phyloP scores from a whole-genome alignment of 2,888 invertebrate genomes.

The Drosophila atripex region DNA sequence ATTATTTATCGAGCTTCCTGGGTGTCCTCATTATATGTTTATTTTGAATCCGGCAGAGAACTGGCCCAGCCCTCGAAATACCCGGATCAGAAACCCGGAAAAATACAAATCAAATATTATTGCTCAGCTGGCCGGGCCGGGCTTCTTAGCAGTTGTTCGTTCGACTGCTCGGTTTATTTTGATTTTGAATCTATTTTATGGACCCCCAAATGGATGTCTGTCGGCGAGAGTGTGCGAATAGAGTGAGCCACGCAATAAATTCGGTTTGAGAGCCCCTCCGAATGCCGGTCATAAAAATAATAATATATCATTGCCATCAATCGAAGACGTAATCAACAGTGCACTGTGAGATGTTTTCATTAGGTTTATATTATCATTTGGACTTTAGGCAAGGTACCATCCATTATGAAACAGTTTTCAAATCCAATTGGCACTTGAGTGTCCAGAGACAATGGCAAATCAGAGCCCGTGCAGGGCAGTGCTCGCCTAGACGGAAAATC shows the following conservation, averaged over 20 bases:
- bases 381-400: slow-evolving; percentile 3
- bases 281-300: slow-evolving; percentile 43
- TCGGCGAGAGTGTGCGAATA: slow-evolving; percentile 2
- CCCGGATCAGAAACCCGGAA: too few relatives aligned
- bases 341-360: slow-evolving; percentile 12
- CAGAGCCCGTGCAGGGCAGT: slow-evolving; percentile 22
- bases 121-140: slow-evolving; percentile 39
- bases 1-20: slow-evolving; percentile 40
- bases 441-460: slow-evolving; percentile 29
- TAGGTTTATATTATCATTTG: slow-evolving; percentile 32
- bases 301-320: slow-evolving; percentile 42
- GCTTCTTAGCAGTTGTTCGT: slow-evolving; percentile 32
- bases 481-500: slow-evolving; percentile 46
- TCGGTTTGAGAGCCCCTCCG: slow-evolving; percentile 16
- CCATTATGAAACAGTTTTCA: slow-evolving; percentile 38
- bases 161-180: slow-evolving; percentile 22
- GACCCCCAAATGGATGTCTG: slow-evolving; percentile 20
- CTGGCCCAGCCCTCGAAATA: slow-evolving; percentile 17
- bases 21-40: slow-evolving; percentile 36
- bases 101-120: slow-evolving; percentile 26
- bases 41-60: slow-evolving; percentile 15
- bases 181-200: slow-evolving; percentile 39
- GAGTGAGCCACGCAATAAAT: slow-evolving; percentile 28
- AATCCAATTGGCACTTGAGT: slow-evolving; percentile 39
- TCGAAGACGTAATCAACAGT: slow-evolving; percentile 35